These are phyloP conservation scores for Peucedramus taeniatus DNA, from an alignment of 2,113 vertebrate genomes.

Conservation along the genomic window DNA sequence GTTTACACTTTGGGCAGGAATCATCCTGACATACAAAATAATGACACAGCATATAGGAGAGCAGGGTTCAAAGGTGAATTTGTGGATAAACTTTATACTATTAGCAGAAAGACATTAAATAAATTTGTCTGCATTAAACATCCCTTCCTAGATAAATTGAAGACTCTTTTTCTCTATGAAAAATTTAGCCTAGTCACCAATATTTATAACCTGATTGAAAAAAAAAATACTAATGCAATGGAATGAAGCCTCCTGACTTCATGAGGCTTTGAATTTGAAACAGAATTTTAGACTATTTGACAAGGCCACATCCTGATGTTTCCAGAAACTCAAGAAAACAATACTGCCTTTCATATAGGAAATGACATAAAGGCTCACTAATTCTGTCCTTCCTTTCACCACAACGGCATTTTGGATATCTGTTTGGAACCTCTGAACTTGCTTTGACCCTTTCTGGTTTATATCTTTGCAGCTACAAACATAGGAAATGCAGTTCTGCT, in stretches of 20 bases:
- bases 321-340: background rate
- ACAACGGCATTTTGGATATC: background rate
- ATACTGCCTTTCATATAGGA: background rate
- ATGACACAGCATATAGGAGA: background rate
- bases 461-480: background rate
- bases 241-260: background rate
- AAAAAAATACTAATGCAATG: background rate
- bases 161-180: background rate
- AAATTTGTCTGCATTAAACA: background rate
- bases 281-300: background rate
- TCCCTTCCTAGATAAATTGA: background rate
- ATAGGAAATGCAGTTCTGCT: background rate
- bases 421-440: background rate
- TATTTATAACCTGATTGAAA: background rate
- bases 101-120: background rate
- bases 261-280: background rate
- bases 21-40: background rate
- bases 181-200: background rate
- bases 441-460: background rate
- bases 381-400: background rate
- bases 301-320: background rate
- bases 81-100: background rate
- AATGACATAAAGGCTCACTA: background rate
- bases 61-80: background rate
- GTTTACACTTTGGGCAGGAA: background rate